phyloP scores from a whole-genome alignment of 2,888 invertebrate genomes.

The Synanthedon andrenaeformis region DNA sequence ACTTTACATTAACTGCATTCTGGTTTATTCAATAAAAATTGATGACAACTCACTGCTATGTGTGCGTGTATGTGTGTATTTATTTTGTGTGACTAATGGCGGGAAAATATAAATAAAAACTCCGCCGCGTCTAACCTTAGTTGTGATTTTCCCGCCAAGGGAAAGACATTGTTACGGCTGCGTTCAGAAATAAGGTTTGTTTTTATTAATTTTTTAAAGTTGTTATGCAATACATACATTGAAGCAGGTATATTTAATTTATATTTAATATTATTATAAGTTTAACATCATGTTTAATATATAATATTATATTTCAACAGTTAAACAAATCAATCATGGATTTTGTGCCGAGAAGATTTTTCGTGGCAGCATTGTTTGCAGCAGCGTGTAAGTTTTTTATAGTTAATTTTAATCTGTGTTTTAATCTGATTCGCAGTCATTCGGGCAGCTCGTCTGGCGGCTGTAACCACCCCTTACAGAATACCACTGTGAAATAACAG shows the following conservation, averaged over 20 bases:
- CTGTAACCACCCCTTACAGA: too few relatives aligned
- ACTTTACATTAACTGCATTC: not conserved
- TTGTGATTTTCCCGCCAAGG: not conserved
- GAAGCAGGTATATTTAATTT: not conserved
- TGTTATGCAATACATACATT: not conserved
- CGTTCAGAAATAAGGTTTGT: not conserved
- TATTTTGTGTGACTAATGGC: not conserved
- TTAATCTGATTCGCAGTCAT: too few relatives aligned
- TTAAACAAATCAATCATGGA: too few relatives aligned
- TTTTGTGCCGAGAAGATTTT: too few relatives aligned
- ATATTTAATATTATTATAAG: not conserved
- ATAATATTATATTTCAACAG: too few relatives aligned
- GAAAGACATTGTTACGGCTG: not conserved
- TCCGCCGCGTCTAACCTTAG: not conserved
- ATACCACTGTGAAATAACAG: too few relatives aligned
- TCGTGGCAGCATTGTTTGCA: too few relatives aligned
- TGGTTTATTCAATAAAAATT: not conserved
- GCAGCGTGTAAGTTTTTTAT: too few relatives aligned
- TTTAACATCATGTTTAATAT: too few relatives aligned
- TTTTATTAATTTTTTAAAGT: not conserved
- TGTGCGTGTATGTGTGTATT: not conserved
- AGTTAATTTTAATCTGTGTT: too few relatives aligned
- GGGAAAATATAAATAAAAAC: not conserved
- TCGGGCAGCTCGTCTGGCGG: too few relatives aligned
- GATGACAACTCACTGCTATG: not conserved